A percentile compares a stretch with the other conserved stretches of the same genome.
These are phyloP conservation scores for Drosophila affinis DNA, from an alignment of 2,888 invertebrate species.

Conservation along the genomic window DNA sequence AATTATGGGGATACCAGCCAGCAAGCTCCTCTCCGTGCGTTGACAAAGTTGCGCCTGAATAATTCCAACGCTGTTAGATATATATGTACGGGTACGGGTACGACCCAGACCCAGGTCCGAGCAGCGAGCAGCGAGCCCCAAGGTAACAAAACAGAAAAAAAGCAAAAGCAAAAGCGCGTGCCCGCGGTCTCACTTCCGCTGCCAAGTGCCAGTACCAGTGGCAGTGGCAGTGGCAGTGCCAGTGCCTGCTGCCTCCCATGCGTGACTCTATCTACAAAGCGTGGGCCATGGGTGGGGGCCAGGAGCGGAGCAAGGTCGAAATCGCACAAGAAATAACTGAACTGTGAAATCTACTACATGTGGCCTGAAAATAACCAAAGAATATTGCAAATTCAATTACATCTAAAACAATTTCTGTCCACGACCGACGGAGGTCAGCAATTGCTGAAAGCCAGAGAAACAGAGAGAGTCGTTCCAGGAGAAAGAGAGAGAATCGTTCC, in stretches of 20 bases:
- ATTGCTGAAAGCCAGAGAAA: too few relatives aligned
- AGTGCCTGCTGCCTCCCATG: slow-evolving; percentile 44
- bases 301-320: slow-evolving; percentile 42
- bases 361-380: not conserved
- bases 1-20: slow-evolving; percentile 54
- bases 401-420: too few relatives aligned
- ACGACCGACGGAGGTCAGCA: too few relatives aligned
- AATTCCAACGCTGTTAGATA: slow-evolving; percentile 56
- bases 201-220: slow-evolving; percentile 29
- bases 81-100: not conserved
- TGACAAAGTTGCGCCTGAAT: slow-evolving; percentile 74
- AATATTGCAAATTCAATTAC: not conserved
- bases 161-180: slow-evolving; percentile 62
- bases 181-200: slow-evolving; percentile 72
- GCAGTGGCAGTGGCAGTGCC: slow-evolving; percentile 22
- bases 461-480: too few relatives aligned
- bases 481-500: too few relatives aligned
- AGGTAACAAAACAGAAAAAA: slow-evolving; percentile 21
- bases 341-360: not conserved
- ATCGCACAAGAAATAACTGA: not conserved
- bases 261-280: slow-evolving; percentile 67
- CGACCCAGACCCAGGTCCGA: slow-evolving; percentile 28
- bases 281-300: slow-evolving; percentile 22
- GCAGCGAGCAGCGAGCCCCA: slow-evolving; percentile 15
- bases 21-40: slow-evolving; percentile 30